Percentiles rank a stretch among this genome's conserved stretches.
Evolutionary conservation across 2,797 vertebrate species (phyloP).

Genomic region (Tauraco hartlaubi): DNA sequence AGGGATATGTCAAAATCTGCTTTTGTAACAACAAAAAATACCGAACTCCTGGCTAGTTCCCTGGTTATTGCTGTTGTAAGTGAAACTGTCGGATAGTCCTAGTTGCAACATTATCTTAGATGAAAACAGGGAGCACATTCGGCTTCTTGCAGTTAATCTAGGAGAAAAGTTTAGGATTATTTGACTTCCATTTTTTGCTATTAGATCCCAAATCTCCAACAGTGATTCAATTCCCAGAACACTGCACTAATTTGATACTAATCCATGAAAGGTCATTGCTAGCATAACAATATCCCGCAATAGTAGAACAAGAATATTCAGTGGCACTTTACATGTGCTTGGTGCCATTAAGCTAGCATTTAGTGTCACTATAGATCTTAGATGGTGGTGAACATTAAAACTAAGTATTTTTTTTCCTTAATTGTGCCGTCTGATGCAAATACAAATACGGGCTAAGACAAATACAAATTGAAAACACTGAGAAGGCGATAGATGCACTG

Average conservation of each 20-base stretch:
- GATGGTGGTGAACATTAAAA: neutral
- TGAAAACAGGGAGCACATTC: neutral
- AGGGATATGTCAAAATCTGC: neutral
- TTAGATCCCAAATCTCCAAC: neutral
- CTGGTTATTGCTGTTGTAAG: neutral
- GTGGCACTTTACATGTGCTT: neutral
- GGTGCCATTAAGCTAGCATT: neutral
- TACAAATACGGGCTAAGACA: neutral
- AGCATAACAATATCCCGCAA: neutral
- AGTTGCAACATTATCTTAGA: neutral
- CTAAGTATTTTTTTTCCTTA: neutral
- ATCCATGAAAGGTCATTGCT: conserved; percentile 18
- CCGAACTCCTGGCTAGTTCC: neutral
- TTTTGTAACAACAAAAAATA: neutral
- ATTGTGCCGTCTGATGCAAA: neutral
- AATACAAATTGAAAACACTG: neutral
- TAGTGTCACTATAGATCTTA: neutral
- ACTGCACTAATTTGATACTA: neutral
- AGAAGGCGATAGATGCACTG: neutral
- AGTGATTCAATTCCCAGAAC: conserved; percentile 5
- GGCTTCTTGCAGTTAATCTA: neutral
- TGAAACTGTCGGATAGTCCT: neutral
- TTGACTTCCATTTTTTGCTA: neutral
- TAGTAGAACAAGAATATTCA: neutral
- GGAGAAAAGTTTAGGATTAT: neutral